Conservation (phyloP, 2,113 vertebrate genomes). For the Limnothrissa miodon region DNA sequence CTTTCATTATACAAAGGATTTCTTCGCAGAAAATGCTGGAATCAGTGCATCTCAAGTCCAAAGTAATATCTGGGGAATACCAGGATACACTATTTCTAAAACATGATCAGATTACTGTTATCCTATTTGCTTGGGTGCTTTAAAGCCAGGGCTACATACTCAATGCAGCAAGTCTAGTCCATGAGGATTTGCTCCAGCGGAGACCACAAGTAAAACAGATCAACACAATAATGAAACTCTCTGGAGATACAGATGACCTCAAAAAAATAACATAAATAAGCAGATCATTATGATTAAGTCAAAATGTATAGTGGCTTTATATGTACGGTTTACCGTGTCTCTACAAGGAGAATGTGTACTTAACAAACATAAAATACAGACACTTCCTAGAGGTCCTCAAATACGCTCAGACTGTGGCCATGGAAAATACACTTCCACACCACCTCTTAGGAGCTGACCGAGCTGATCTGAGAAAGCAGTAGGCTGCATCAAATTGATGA, state of each 20-base stretch:
- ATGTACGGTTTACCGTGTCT: not conserved
- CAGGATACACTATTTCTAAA: not conserved
- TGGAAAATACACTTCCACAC: slow-evolving; percentile 53
- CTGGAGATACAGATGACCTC: not conserved
- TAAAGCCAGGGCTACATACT: not conserved
- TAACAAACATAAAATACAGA: not conserved
- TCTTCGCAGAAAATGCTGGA: slow-evolving; percentile 8
- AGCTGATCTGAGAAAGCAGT: slow-evolving; percentile 43
- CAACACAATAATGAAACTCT: not conserved
- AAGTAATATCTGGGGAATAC: not conserved
- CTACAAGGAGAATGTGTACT: not conserved
- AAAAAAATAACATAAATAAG: not conserved
- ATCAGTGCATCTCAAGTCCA: slow-evolving; percentile 5
- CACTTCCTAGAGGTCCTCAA: not conserved
- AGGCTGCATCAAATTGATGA: slow-evolving; percentile 25
- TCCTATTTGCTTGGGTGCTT: slow-evolving; percentile 2
- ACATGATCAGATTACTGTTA: slow-evolving; percentile 14
- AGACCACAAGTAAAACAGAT: not conserved
- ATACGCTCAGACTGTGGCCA: slow-evolving; percentile 28
- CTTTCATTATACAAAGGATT: not conserved
- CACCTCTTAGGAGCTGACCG: slow-evolving; percentile 44
- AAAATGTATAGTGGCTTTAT: not conserved
- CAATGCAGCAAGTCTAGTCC: not conserved
- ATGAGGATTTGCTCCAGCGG: not conserved
- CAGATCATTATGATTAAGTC: not conserved